Evolutionary conservation across 2,797 vertebrate genomes (phyloP), one percentile per base, ranked within the genome.

Genomic region (Pangasius larnaudii): DNA sequence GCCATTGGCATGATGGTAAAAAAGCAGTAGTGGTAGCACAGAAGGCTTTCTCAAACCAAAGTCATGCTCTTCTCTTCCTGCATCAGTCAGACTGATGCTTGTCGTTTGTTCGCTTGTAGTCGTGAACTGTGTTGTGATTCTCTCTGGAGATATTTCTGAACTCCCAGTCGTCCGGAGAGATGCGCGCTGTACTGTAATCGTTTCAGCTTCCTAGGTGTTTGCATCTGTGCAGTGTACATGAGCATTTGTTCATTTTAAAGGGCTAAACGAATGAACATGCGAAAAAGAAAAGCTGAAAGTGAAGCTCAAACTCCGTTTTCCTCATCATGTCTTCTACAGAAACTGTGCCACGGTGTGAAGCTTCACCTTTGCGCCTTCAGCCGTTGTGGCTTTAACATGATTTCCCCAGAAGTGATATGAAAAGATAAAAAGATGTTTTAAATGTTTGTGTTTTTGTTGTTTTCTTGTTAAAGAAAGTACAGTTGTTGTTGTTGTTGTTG

Each of bases 381-480:
- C 36, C 49, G 18, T 86, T 46, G 74, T 69, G 27, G n/a, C 63
- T 89, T 65, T 65, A 63, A 84, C 56, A 49, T 78, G 36, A 27
- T 58, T 79, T 83, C 82, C 90, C 27, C 85, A 65, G 58, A 80
- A 24, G 27, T 59, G 51, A 30, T 33, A 8, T 19, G 18, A 51
- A 39, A 36, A 39, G 7, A 71, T 49, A 2, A n/a, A 5, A 46
- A 1, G 27, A 65, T 27, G 22, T 69, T 24, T 74, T 39, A 74
- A 86, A 58, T 69, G 58, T 83, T 27, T 6, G 49, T 72, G 39
- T 30, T 80, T 80, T 65, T 2, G 42, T 46, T 74, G 65, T 16
- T 49, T 22, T 56, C 51, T 0, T 79, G 77, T 79, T 36, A 22
- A 79, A 53, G 49, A 78, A 36, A 59, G 78, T 59, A 39, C 51